Conservation (phyloP, 2,888 invertebrate species). For the Leucophora obtusa region DNA sequence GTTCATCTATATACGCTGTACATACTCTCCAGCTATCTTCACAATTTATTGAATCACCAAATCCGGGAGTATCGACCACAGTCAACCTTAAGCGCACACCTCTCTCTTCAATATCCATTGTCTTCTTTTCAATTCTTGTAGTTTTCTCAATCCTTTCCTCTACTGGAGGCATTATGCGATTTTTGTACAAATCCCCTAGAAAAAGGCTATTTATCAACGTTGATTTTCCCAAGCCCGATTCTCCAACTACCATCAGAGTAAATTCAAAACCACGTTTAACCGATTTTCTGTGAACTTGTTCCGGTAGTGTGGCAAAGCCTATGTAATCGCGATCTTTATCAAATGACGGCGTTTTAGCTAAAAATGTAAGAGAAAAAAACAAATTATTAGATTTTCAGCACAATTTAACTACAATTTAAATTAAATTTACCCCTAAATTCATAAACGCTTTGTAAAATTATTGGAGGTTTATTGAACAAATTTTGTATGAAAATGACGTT, state of each 20-base stretch:
- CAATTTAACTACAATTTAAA: no score
- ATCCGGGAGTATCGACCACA: conserved; percentile 96
- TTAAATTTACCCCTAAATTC: no score
- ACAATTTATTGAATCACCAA: conserved; percentile 95
- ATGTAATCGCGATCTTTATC: conserved; percentile 88
- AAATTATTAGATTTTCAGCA: no score
- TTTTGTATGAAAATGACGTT: no score
- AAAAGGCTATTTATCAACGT: conserved; percentile 96
- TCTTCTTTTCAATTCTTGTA: conserved; percentile 86
- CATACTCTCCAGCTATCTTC: conserved; percentile 96
- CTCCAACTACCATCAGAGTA: conserved; percentile 97
- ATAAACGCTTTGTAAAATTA: no score
- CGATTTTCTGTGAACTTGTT: conserved; percentile 97
- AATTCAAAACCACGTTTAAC: conserved; percentile 98
- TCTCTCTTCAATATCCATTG: conserved; percentile 96
- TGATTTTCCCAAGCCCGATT: conserved; percentile 95
- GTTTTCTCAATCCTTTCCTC: conserved; percentile 85
- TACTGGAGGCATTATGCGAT: conserved; percentile 83
- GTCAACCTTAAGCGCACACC: conserved; percentile 94
- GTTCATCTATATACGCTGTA: conserved; percentile 94
- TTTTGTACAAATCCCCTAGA: conserved; percentile 94
- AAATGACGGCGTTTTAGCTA: conserved; percentile 78
- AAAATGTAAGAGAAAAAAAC: conserved; percentile 28
- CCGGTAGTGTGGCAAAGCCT: conserved; percentile 96
- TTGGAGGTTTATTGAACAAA: no score